A percentile compares a stretch with the other conserved stretches of the same genome.
phyloP scores from a whole-genome alignment of 2,113 vertebrate species.

The Calypte anna region DNA sequence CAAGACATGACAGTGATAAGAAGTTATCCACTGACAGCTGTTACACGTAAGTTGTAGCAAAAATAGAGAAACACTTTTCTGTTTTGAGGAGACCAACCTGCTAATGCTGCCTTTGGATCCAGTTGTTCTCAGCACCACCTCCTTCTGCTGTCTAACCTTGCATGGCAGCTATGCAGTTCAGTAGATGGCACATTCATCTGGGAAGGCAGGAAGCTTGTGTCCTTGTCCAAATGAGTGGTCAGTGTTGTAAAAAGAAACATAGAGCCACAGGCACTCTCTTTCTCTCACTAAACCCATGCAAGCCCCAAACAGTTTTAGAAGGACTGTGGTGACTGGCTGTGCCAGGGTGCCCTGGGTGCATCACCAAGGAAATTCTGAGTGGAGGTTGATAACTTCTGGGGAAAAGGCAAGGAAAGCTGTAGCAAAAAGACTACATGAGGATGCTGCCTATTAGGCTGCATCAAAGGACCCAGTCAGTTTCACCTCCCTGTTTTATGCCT shows the following conservation, averaged over 20 bases:
- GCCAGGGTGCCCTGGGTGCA: neutral
- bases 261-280: neutral
- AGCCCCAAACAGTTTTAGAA: neutral
- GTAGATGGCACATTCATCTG: neutral
- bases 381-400: neutral
- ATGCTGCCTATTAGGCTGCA: neutral
- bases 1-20: neutral
- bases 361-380: neutral
- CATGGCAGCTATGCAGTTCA: neutral
- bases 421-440: rapidly evolving
- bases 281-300: neutral
- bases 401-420: neutral
- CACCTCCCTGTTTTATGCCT: neutral
- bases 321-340: neutral
- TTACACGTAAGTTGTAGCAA: neutral
- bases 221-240: neutral
- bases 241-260: neutral
- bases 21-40: neutral
- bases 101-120: neutral
- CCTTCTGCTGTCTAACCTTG: neutral
- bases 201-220: neutral
- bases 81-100: neutral
- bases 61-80: neutral
- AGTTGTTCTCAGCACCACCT: neutral
- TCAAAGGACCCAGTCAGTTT: neutral